These are phyloP conservation scores for Hermetia illucens DNA, from an alignment of 1,140 invertebrate species.

Conservation along the genomic window DNA sequence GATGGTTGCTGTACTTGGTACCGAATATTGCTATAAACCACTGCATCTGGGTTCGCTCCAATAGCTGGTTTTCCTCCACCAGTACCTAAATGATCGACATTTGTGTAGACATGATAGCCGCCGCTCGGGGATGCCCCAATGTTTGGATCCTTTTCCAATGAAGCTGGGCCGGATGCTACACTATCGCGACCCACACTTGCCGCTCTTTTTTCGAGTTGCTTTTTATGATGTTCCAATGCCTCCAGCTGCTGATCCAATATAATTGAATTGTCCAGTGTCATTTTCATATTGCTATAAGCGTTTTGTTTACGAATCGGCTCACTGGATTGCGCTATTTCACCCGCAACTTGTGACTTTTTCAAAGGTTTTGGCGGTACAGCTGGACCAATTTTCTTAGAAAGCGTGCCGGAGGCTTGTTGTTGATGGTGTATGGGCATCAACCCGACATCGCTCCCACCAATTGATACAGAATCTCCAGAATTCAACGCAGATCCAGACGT, in stretches of 20 bases:
- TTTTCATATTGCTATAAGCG: conserved; percentile 9
- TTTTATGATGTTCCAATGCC: conserved; percentile 24
- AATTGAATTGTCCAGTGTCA: conserved; percentile 22
- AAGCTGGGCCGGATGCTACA: no score
- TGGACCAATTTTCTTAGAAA: conserved; percentile 51
- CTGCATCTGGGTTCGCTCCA: no score
- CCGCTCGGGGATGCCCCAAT: no score
- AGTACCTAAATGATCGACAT: no score
- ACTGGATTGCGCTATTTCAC: not conserved
- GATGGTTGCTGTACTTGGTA: not conserved
- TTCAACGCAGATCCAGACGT: not conserved
- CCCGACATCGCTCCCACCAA: not conserved
- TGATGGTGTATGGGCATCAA: not conserved
- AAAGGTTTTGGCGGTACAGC: conserved; percentile 67
- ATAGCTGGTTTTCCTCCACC: no score
- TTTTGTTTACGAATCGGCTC: not conserved
- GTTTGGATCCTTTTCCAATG: no score
- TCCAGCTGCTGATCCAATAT: conserved; percentile 25
- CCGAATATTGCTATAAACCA: conserved; percentile 9
- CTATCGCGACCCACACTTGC: no score
- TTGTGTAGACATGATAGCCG: no score
- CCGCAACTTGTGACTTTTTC: conserved; percentile 31
- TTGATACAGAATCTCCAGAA: not conserved
- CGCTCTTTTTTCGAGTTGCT: conserved; percentile 25
- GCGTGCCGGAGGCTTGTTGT: conserved; percentile 9